Conservation (phyloP, 2,888 invertebrate species). For the Formica aserva region DNA sequence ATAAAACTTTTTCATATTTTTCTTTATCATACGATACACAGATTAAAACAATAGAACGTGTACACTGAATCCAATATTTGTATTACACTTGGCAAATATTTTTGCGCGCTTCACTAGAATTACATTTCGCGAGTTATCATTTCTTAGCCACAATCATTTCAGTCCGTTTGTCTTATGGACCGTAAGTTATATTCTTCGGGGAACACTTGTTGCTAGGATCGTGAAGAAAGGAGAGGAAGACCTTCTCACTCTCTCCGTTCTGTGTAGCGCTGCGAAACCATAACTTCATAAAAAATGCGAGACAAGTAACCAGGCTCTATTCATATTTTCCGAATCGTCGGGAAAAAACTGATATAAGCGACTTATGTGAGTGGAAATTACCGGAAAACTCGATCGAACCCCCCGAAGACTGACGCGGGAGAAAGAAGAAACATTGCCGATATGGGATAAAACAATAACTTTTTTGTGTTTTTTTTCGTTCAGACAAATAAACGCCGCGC, state of each 20-base stretch:
- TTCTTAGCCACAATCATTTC: constrained; percentile 32
- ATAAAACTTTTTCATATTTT: background rate
- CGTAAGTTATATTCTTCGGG: constrained; percentile 34
- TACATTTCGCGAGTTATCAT: constrained; percentile 43
- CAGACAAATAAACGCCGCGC: constrained; percentile 68
- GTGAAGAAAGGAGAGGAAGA: background rate
- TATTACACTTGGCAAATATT: constrained; percentile 8
- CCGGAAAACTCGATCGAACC: constrained; percentile 38
- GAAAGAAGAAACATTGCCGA: constrained; percentile 59
- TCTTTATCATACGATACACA: background rate
- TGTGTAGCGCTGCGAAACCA: background rate
- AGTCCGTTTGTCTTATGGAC: constrained; percentile 43
- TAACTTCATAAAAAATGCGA: constrained; percentile 34
- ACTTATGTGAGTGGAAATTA: constrained; percentile 48
- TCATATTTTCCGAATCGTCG: constrained; percentile 10
- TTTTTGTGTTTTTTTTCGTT: constrained; percentile 40
- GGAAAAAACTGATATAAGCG: constrained; percentile 45
- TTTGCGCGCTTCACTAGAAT: constrained; percentile 10
- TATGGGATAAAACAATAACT: constrained; percentile 69
- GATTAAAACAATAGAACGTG: background rate
- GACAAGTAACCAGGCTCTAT: background rate
- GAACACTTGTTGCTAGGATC: constrained; percentile 52
- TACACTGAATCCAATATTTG: constrained; percentile 16
- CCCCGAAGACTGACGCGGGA: constrained; percentile 45
- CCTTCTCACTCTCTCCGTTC: background rate